Percentiles rank a stretch among this genome's conserved stretches.
These are phyloP conservation scores for Atopsyche davidsoni DNA, from an alignment of 1,140 invertebrate genomes.

Conservation along the genomic window DNA sequence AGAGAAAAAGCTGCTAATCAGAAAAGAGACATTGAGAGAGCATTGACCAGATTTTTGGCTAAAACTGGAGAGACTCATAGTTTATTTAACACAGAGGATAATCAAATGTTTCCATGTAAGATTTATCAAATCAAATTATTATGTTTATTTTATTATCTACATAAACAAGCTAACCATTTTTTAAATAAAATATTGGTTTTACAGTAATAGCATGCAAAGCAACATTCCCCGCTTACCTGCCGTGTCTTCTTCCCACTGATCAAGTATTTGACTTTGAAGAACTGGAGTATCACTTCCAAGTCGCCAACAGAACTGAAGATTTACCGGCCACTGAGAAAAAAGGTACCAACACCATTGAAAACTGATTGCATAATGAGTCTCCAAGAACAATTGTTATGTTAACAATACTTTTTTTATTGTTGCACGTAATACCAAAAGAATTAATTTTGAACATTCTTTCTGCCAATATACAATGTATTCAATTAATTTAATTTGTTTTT, in stretches of 20 bases:
- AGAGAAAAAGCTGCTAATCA: slow-evolving; percentile 89
- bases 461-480: background rate
- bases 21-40: slow-evolving; percentile 89
- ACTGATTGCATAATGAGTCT: background rate
- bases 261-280: slow-evolving; percentile 92
- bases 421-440: background rate
- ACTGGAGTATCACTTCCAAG: slow-evolving; percentile 74
- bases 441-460: too few relatives aligned
- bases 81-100: slow-evolving; percentile 83
- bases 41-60: slow-evolving; percentile 88
- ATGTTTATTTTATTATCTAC: slow-evolving; percentile 11
- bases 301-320: slow-evolving; percentile 57
- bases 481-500: slow-evolving; percentile 7
- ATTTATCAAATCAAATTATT: slow-evolving; percentile 29
- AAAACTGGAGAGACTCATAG: slow-evolving; percentile 90
- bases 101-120: slow-evolving; percentile 78
- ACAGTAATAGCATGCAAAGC: slow-evolving; percentile 85
- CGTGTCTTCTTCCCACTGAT: slow-evolving; percentile 84
- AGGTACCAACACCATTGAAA: slow-evolving; percentile 32
- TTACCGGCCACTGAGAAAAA: slow-evolving; percentile 48
- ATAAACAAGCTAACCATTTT: slow-evolving; percentile 9
- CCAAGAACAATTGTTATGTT: background rate
- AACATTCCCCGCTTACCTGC: slow-evolving; percentile 73
- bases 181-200: slow-evolving; percentile 33
- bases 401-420: background rate